Percentiles rank a stretch among this genome's conserved stretches.
phyloP scores from a whole-genome alignment of 2,888 invertebrate species.

The Drosophila paramelanica region DNA sequence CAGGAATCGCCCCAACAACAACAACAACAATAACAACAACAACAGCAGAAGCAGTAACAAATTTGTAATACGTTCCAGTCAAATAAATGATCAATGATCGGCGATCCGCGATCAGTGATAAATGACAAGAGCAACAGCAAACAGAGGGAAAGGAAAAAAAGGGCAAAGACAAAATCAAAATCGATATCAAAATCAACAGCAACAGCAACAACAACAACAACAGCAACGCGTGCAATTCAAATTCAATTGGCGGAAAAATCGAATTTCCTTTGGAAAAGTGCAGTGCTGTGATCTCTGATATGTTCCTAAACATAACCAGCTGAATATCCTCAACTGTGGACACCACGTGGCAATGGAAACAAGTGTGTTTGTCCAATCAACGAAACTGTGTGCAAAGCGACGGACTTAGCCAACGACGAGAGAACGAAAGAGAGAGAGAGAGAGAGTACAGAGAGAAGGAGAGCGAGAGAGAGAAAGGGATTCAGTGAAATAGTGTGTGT shows the following conservation, averaged over 20 bases:
- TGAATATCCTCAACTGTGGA: slow-evolving; percentile 35
- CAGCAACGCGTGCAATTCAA: background rate
- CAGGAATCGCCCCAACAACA: background rate
- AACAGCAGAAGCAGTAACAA: background rate
- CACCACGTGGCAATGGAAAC: slow-evolving; percentile 63
- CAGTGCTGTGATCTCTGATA: slow-evolving; percentile 32
- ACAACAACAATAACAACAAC: background rate
- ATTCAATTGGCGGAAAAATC: background rate
- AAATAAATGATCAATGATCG: slow-evolving; percentile 15
- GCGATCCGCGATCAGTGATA: slow-evolving; percentile 19
- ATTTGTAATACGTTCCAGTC: background rate
- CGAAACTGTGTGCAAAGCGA: slow-evolving; percentile 47
- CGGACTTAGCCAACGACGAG: slow-evolving; percentile 25
- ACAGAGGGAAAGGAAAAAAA: background rate
- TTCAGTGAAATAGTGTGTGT: background rate
- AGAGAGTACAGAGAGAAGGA: slow-evolving; percentile 3
- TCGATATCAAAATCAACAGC: too few species aligned
- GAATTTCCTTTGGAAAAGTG: slow-evolving; percentile 1
- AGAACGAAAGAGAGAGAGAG: background rate
- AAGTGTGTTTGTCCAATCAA: slow-evolving; percentile 53
- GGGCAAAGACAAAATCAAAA: background rate
- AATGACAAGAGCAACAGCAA: slow-evolving; percentile 1
- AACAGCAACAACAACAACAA: too few species aligned
- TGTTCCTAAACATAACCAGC: slow-evolving; percentile 37
- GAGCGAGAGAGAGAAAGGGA: background rate